Evolutionary conservation across 2,888 invertebrate genomes (phyloP), one percentile per base, ranked within the genome.

Genomic region (Zhuqinia jingwanae): DNA sequence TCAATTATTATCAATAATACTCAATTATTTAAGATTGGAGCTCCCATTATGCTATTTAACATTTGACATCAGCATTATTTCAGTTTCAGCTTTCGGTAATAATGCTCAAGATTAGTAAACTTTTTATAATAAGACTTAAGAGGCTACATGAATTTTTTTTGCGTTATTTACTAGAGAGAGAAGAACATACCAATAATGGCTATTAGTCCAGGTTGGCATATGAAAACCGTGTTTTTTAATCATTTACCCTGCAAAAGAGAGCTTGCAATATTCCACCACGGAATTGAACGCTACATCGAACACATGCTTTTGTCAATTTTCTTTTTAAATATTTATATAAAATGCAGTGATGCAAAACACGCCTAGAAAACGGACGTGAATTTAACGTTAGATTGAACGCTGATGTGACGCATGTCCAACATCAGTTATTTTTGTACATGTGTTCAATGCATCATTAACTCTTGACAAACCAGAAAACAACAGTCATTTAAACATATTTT

Each of bases 211-310:
- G 80, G 85, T 88, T 82, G 82, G 85, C 88, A 85, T 88, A 89
- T 87, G 87, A 89, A 88, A 88, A 89, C 88, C 88, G 87, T 88
- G 88, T 87, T 89, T 83, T 73, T 36, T 76, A 77, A 80, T 86
- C 84, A 83, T 88, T 75, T 83, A 87, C 87, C 73, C 82, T 89
- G 89, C 89, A 89, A 89, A 89, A 89, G 89, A 89, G 89, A 89
- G 89, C 89, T 82, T 82, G 87, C 70, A 75, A 36, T 73, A 58
- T 88, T 83, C 84, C 88, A 25, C 81, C 82, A 36, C 60, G 82
- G 82, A 87, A 82, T 82, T 53, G 68, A 60, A 82, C 82, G 42
- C 53, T 87, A 87, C 87, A 87, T 87, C 77, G 83, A 87, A 87
- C 83, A 83, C 82, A 70, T 81, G 68, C 17, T 42, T 65, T 70